Conservation (phyloP, 2,113 vertebrate species). For the Haemorhous mexicanus region DNA sequence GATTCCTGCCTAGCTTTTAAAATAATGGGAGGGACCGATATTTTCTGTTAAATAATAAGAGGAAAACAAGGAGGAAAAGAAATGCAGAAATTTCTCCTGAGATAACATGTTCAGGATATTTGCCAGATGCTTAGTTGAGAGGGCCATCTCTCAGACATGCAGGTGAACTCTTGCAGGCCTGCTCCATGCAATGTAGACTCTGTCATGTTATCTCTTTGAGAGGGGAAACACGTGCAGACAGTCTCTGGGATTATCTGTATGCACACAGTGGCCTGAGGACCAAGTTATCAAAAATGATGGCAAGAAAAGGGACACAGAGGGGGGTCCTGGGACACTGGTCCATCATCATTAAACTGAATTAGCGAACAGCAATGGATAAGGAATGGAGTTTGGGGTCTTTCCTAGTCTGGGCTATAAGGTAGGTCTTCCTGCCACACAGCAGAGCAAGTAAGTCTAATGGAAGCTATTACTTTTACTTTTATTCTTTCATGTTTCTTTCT, state of each 20-base stretch:
- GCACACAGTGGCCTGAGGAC: neutral
- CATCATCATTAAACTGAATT: neutral
- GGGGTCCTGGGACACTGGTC: neutral
- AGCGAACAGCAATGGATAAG: neutral
- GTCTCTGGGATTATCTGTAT: neutral
- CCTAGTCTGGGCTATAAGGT: neutral
- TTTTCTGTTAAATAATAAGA: neutral
- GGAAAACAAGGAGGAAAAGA: neutral
- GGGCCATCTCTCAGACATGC: neutral
- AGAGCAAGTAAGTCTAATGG: neutral
- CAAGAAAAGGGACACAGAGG: neutral
- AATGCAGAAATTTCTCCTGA: neutral
- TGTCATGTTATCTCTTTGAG: neutral
- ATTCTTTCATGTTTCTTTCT: neutral
- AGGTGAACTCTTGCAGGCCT: neutral
- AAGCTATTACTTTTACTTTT: neutral
- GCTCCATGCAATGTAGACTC: neutral
- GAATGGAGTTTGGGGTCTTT: neutral
- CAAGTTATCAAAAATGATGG: neutral
- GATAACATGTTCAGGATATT: neutral
- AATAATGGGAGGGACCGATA: neutral
- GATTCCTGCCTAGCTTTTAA: neutral
- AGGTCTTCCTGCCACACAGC: neutral
- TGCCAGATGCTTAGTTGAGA: neutral
- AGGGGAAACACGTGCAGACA: accelerated